phyloP scores from a whole-genome alignment of 2,797 vertebrate species.

The Sebastes steindachneri region DNA sequence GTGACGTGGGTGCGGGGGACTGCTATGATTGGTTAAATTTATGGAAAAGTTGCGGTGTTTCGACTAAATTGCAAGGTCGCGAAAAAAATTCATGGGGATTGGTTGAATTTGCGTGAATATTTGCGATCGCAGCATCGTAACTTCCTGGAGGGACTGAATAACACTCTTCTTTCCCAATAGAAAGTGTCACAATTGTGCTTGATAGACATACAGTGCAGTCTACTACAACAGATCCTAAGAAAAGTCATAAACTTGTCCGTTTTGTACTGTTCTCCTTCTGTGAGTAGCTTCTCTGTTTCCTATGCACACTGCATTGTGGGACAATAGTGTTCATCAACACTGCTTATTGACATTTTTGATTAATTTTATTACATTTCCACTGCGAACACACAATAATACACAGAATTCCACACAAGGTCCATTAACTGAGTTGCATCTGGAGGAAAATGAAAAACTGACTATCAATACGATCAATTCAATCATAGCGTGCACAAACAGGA shows the following conservation, averaged over 20 bases:
- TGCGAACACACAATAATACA: not conserved
- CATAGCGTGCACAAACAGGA: not conserved
- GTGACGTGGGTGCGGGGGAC: too few species aligned
- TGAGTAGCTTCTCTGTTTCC: not conserved
- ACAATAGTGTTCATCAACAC: not conserved
- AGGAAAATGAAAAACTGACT: not conserved
- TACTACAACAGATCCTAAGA: not conserved
- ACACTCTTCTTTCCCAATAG: not conserved
- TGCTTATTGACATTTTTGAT: not conserved
- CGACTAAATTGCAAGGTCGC: too few species aligned
- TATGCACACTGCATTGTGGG: not conserved
- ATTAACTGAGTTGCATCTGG: not conserved
- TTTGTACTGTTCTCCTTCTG: not conserved
- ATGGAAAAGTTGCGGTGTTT: too few species aligned
- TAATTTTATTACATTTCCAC: not conserved
- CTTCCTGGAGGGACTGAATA: not conserved
- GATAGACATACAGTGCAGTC: not conserved
- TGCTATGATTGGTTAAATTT: too few species aligned
- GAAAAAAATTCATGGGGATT: too few species aligned
- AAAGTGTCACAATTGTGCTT: not conserved
- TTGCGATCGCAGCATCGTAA: too few species aligned
- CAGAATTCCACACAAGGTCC: not conserved
- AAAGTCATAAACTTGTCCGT: not conserved
- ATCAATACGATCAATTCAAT: not conserved
- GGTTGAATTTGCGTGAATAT: too few species aligned